phyloP scores from a whole-genome alignment of 2,888 invertebrate species.

The Timandra comae region DNA sequence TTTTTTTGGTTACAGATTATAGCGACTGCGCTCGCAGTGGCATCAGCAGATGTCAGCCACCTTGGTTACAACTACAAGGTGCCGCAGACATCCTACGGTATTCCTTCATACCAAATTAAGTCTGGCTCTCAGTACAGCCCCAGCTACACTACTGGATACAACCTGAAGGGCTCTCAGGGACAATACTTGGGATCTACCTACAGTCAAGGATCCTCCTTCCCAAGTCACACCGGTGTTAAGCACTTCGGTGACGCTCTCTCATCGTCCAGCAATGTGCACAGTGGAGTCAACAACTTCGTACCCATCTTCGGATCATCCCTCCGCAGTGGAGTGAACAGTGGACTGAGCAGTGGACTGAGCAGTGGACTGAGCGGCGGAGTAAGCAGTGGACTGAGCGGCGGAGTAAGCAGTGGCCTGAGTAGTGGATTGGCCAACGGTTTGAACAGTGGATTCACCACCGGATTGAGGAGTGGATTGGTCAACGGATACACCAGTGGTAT shows the following conservation, averaged over 20 bases:
- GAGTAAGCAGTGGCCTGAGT: constrained; percentile 3
- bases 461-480: too few relatives aligned
- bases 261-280: constrained; percentile 6
- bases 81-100: constrained; percentile 59
- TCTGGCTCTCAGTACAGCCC: constrained; percentile 29
- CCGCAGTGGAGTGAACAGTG: constrained; percentile 2
- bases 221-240: constrained; percentile 1
- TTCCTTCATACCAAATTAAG: constrained; percentile 43
- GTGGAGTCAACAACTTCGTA: constrained; percentile 2
- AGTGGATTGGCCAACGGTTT: constrained; percentile 5
- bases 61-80: constrained; percentile 60
- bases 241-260: constrained; percentile 8
- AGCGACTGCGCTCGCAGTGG: constrained; percentile 40
- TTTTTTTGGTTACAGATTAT: constrained; percentile 43
- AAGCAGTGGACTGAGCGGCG: constrained; percentile 4
- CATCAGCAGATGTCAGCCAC: constrained; percentile 44
- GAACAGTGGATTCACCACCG: constrained; percentile 4
- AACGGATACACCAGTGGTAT: constrained; percentile 6
- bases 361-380: not conserved
- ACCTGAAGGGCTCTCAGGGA: constrained; percentile 21
- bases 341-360: not conserved
- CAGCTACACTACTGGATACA: constrained; percentile 17
- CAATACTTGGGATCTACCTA: constrained; percentile 19
- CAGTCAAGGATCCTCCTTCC: constrained; percentile 7
- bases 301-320: constrained; percentile 1